A percentile compares a stretch with the other conserved stretches of the same genome.
phyloP scores from a whole-genome alignment of 2,888 invertebrate genomes.

The Epistrophella euchroma region DNA sequence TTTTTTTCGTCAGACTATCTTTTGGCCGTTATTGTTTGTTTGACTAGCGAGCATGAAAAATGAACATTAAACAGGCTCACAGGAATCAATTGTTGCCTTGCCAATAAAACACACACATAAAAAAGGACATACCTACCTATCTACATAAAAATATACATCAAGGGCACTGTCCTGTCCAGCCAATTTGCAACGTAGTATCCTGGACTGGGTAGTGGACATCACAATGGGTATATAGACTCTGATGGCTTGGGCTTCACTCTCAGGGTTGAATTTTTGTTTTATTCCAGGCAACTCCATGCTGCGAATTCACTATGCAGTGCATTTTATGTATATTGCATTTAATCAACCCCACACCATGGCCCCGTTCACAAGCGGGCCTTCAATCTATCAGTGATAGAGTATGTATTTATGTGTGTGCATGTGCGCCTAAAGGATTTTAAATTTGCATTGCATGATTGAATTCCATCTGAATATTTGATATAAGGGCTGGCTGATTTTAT shows the following conservation, averaged over 20 bases:
- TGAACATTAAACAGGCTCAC: conserved; percentile 44
- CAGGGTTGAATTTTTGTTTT: conserved; percentile 13
- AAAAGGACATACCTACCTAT: neutral
- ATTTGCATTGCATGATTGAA: conserved; percentile 76
- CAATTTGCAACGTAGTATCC: conserved; percentile 4
- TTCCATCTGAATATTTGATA: conserved; percentile 76
- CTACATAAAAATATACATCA: conserved; percentile 14
- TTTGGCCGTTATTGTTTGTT: conserved; percentile 60
- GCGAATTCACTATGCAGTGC: conserved; percentile 18
- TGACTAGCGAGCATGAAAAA: conserved; percentile 53
- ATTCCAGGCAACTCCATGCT: neutral
- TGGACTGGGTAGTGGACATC: conserved; percentile 22
- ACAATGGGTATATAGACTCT: conserved; percentile 33
- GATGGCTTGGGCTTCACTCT: conserved; percentile 25
- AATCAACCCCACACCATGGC: conserved; percentile 46
- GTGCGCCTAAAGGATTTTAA: conserved; percentile 76
- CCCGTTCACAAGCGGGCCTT: neutral
- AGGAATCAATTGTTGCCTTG: conserved; percentile 61
- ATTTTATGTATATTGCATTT: conserved; percentile 61
- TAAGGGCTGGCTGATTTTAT: conserved; percentile 75
- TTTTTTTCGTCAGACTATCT: conserved; percentile 13
- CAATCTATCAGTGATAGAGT: conserved; percentile 55
- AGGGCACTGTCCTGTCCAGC: conserved; percentile 36
- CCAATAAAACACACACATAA: conserved; percentile 51
- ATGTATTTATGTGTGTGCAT: conserved; percentile 43